phyloP scores from a whole-genome alignment of 2,113 vertebrate genomes.

The Heterotilapia buettikoferi region DNA sequence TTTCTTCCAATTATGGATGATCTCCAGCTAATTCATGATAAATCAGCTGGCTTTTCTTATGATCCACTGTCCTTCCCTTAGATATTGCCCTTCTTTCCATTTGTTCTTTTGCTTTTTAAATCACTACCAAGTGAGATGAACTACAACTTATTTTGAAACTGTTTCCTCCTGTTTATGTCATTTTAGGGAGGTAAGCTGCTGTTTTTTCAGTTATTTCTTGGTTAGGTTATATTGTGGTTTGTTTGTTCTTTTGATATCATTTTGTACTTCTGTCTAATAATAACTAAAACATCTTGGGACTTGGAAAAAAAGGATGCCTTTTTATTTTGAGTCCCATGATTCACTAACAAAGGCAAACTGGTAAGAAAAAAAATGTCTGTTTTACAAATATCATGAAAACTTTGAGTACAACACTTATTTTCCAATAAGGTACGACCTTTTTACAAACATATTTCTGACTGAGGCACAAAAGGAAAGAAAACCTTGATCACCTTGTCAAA shows the following conservation, averaged over 20 bases:
- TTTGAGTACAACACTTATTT: background rate
- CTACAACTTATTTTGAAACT: rapidly evolving
- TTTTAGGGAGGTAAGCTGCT: background rate
- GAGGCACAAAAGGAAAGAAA: background rate
- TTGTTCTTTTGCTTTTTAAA: background rate
- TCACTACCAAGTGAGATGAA: background rate
- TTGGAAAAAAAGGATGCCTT: background rate
- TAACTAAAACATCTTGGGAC: background rate
- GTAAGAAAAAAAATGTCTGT: background rate
- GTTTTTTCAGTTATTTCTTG: background rate
- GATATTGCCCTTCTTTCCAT: background rate
- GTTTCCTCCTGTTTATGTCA: background rate
- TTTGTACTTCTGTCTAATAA: background rate
- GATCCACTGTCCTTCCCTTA: background rate
- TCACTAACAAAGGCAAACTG: background rate
- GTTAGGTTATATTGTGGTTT: background rate
- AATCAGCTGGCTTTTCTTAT: background rate
- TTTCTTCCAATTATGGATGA: background rate
- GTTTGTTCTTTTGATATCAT: background rate
- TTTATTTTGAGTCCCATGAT: background rate
- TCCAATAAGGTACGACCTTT: background rate
- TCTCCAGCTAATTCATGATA: background rate
- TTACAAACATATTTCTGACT: background rate
- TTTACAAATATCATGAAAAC: background rate
- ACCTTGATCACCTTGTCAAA: constrained; percentile 86